A percentile compares a stretch with the other conserved stretches of the same genome.
phyloP scores from a whole-genome alignment of 2,113 vertebrate genomes.

The Vombatus ursinus region DNA sequence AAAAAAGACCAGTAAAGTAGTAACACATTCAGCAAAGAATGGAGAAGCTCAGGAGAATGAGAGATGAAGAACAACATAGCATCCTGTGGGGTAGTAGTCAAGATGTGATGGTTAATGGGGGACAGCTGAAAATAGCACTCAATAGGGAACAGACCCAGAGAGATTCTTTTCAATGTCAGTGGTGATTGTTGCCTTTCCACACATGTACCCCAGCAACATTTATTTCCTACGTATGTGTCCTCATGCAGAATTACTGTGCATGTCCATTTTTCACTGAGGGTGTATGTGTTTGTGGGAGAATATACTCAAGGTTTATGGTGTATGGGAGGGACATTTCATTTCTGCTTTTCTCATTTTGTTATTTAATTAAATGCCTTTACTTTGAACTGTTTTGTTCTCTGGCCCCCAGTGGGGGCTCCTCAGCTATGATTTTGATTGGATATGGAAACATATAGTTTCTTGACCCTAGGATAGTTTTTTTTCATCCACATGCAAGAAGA shows the following conservation, averaged over 20 bases:
- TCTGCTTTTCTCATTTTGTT: background rate
- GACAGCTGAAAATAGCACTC: background rate
- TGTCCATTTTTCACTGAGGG: background rate
- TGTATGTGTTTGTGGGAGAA: background rate
- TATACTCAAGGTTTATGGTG: background rate
- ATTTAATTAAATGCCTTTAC: background rate
- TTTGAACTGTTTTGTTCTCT: background rate
- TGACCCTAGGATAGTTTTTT: background rate
- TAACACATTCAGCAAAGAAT: background rate
- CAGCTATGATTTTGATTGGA: background rate
- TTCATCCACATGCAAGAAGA: background rate
- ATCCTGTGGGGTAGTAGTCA: background rate
- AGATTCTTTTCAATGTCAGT: background rate
- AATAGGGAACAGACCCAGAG: background rate
- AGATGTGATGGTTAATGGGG: background rate
- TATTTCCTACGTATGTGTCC: background rate
- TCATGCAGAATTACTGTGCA: background rate
- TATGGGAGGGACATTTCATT: background rate
- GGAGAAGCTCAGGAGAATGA: background rate
- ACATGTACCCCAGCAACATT: background rate
- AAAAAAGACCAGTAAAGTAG: background rate
- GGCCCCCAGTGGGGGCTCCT: background rate
- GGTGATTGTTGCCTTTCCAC: background rate
- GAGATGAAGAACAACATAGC: background rate
- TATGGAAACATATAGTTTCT: background rate